phyloP scores from a whole-genome alignment of 2,888 invertebrate species.

The Geotrupes spiniger region DNA sequence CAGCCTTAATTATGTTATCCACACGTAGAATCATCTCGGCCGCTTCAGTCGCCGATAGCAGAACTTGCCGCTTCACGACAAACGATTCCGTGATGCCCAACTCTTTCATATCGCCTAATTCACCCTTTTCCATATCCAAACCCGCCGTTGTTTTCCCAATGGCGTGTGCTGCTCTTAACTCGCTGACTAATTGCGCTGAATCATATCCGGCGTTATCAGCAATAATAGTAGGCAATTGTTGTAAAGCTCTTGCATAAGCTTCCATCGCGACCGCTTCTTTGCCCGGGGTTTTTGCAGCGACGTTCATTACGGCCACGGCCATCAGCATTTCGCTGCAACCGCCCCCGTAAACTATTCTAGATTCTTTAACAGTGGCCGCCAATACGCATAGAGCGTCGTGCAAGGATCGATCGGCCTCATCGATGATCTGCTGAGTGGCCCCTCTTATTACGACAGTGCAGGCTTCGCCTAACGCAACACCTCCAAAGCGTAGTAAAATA shows the following conservation, averaged over 20 bases:
- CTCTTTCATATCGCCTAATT: slow-evolving; percentile 83
- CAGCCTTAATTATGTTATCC: slow-evolving; percentile 92
- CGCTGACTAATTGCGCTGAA: slow-evolving; percentile 90
- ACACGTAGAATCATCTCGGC: slow-evolving; percentile 99
- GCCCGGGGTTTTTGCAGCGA: slow-evolving; percentile 85
- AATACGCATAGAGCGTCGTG: slow-evolving; percentile 98
- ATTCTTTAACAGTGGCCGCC: slow-evolving; percentile 91
- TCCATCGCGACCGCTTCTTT: slow-evolving; percentile 98
- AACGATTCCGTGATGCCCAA: slow-evolving; percentile 96
- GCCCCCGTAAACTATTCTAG: slow-evolving; percentile 80
- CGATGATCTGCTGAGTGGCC: slow-evolving; percentile 96
- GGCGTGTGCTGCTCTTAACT: slow-evolving; percentile 87
- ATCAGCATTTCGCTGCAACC: slow-evolving; percentile 95
- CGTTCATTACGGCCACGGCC: slow-evolving; percentile 86
- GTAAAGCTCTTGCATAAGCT: slow-evolving; percentile 86
- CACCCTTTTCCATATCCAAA: slow-evolving; percentile 87
- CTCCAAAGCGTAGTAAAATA: slow-evolving; percentile 88
- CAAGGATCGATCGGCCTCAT: slow-evolving; percentile 96
- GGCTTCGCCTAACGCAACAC: slow-evolving; percentile 92
- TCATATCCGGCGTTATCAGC: slow-evolving; percentile 99
- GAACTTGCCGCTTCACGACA: slow-evolving; percentile 93
- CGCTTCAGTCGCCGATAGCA: slow-evolving; percentile 92
- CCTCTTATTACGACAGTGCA: slow-evolving; percentile 97
- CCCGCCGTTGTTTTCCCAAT: slow-evolving; percentile 71
- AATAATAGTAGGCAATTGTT: slow-evolving; percentile 89